phyloP scores from a whole-genome alignment of 2,888 invertebrate species.

The Ectemnius continuus region DNA sequence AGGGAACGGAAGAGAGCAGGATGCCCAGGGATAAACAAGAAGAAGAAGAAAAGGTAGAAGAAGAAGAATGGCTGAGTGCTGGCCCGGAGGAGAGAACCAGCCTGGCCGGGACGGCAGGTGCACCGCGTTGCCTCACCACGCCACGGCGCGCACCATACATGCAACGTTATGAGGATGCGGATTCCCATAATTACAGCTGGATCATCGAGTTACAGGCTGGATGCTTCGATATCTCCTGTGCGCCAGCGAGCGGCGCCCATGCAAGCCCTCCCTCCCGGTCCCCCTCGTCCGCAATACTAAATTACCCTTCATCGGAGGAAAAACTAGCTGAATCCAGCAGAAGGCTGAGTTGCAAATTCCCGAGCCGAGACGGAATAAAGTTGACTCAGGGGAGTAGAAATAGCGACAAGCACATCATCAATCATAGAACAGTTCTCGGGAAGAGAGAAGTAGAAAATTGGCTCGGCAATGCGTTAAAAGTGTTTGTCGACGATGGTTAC shows the following conservation, averaged over 20 bases:
- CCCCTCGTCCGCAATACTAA: background rate
- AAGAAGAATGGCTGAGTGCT: slow-evolving; percentile 62
- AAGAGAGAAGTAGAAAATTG: no score
- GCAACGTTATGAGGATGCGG: slow-evolving; percentile 63
- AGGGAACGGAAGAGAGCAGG: slow-evolving; percentile 15
- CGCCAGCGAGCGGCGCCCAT: background rate
- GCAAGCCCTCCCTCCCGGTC: no score
- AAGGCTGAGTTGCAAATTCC: no score
- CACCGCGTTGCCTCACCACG: slow-evolving; percentile 53
- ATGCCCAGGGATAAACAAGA: slow-evolving; percentile 8
- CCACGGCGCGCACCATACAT: slow-evolving; percentile 32
- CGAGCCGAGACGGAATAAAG: no score
- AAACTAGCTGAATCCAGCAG: background rate
- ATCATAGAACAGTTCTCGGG: no score
- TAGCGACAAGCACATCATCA: no score
- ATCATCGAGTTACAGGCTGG: slow-evolving; percentile 53
- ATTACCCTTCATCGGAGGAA: background rate
- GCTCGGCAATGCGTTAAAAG: slow-evolving; percentile 51
- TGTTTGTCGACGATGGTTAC: slow-evolving; percentile 54
- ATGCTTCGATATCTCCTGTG: slow-evolving; percentile 49
- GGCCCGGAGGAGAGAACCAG: slow-evolving; percentile 60
- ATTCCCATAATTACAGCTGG: slow-evolving; percentile 70
- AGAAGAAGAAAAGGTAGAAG: slow-evolving; percentile 44
- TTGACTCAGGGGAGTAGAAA: no score
- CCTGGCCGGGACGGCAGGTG: slow-evolving; percentile 70